These are phyloP conservation scores for Psettodes erumei DNA, from an alignment of 2,113 vertebrate genomes.

Conservation along the genomic window DNA sequence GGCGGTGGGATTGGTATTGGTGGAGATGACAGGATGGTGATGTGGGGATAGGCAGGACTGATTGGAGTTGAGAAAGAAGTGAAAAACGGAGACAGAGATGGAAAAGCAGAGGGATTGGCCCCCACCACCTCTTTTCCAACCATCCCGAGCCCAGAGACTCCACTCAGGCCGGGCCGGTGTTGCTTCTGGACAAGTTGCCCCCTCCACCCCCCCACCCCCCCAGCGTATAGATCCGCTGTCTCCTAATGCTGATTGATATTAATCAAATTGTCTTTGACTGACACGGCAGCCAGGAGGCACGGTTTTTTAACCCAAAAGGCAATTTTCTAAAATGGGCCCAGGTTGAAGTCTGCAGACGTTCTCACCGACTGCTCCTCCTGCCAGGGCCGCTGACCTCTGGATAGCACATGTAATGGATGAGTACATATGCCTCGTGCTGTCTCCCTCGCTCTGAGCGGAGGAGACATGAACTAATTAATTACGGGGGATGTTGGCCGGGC, in stretches of 20 bases:
- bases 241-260: constrained; percentile 74
- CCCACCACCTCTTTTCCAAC: constrained; percentile 36
- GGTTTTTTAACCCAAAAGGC: constrained; percentile 65
- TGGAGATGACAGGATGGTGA: constrained; percentile 67
- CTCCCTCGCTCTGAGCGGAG: constrained; percentile 69
- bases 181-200: constrained; percentile 56
- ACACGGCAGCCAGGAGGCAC: constrained; percentile 60
- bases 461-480: constrained; percentile 79
- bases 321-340: constrained; percentile 68
- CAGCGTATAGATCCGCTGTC: constrained; percentile 64
- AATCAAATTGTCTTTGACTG: constrained; percentile 77
- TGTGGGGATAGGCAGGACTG: constrained; percentile 72
- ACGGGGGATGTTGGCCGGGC: constrained; percentile 72
- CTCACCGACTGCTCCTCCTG: constrained; percentile 52
- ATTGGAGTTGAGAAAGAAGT: constrained; percentile 69
- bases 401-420: constrained; percentile 76
- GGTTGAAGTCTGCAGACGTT: constrained; percentile 57
- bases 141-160: constrained; percentile 37
- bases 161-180: constrained; percentile 11
- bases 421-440: constrained; percentile 69
- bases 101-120: constrained; percentile 51
- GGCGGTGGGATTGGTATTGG: constrained; percentile 61
- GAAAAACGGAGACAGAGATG: constrained; percentile 71
- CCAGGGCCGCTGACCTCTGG: constrained; percentile 69
- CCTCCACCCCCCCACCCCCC: too few species aligned